Evolutionary conservation across 2,888 invertebrate species (phyloP).

Genomic region (Pyrochroa serraticornis): DNA sequence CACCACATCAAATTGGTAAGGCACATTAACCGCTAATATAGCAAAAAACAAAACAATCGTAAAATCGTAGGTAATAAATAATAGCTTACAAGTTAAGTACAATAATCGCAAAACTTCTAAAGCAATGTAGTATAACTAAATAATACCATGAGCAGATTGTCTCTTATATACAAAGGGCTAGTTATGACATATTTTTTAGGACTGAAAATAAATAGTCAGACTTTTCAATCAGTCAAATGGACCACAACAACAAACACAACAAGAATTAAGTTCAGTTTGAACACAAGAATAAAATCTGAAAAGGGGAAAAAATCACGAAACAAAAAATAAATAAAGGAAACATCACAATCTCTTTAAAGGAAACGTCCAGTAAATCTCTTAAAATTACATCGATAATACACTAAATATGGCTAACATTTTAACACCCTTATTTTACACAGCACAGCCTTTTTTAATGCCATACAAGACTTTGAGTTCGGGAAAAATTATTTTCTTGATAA

Average conservation of each 20-base stretch:
- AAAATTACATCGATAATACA: slow-evolving; percentile 28
- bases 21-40: slow-evolving; percentile 47
- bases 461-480: slow-evolving; percentile 86
- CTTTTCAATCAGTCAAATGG: slow-evolving; percentile 26
- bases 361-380: neutral
- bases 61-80: slow-evolving; percentile 32
- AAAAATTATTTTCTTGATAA: slow-evolving; percentile 79
- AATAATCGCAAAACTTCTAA: slow-evolving; percentile 21
- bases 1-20: slow-evolving; percentile 45
- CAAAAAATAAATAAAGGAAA: slow-evolving; percentile 3
- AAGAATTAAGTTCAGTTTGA: slow-evolving; percentile 6
- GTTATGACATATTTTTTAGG: neutral
- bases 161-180: slow-evolving; percentile 9
- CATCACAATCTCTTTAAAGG: slow-evolving; percentile 8
- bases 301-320: slow-evolving; percentile 16
- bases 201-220: slow-evolving; percentile 29
- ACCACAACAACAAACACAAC: slow-evolving; percentile 5
- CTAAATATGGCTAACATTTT: slow-evolving; percentile 35
- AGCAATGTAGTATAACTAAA: slow-evolving; percentile 5
- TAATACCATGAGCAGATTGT: slow-evolving; percentile 22
- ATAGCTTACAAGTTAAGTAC: slow-evolving; percentile 36
- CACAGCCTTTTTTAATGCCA: slow-evolving; percentile 80
- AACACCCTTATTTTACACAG: slow-evolving; percentile 62
- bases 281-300: slow-evolving; percentile 17
- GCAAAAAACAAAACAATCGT: slow-evolving; percentile 34